Evolutionary conservation across 2,797 vertebrate species (phyloP).

Genomic region (Micropoecilia bifurca): DNA sequence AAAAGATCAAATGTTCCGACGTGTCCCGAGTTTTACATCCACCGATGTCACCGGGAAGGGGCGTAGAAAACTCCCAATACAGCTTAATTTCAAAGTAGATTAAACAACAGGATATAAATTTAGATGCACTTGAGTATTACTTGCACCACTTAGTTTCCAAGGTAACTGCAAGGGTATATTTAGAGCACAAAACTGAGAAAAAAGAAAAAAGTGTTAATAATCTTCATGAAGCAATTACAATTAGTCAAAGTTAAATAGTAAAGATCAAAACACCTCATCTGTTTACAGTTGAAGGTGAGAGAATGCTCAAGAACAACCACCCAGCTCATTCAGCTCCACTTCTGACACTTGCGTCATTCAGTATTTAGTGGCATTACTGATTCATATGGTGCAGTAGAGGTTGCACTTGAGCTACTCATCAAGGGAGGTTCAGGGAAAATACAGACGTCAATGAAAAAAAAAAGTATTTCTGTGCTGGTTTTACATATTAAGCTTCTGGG

Average conservation of each 20-base stretch:
- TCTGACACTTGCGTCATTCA: slow-evolving; percentile 76
- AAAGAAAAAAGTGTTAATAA: slow-evolving; percentile 64
- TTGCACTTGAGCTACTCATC: slow-evolving; percentile 57
- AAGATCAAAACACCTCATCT: slow-evolving; percentile 72
- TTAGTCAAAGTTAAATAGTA: slow-evolving; percentile 75
- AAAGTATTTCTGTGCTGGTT: slow-evolving; percentile 11
- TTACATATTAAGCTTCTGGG: slow-evolving; percentile 19
- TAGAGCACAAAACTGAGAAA: slow-evolving; percentile 74
- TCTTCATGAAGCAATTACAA: slow-evolving; percentile 74
- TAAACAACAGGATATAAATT: slow-evolving; percentile 72
- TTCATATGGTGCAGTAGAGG: slow-evolving; percentile 69
- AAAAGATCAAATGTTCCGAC: slow-evolving; percentile 25
- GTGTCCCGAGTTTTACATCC: slow-evolving; percentile 30
- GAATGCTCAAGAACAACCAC: slow-evolving; percentile 63
- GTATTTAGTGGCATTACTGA: slow-evolving; percentile 74
- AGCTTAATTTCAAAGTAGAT: slow-evolving; percentile 64
- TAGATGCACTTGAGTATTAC: slow-evolving; percentile 79
- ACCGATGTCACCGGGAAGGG: slow-evolving; percentile 48
- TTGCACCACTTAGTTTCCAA: slow-evolving; percentile 83
- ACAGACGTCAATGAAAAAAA: slow-evolving; percentile 48
- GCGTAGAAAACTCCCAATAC: slow-evolving; percentile 36
- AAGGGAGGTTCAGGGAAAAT: slow-evolving; percentile 48
- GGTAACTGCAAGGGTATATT: slow-evolving; percentile 82
- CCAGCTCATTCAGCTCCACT: slow-evolving; percentile 70
- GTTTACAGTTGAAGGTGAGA: slow-evolving; percentile 68